A percentile compares a stretch with the other conserved stretches of the same genome.
These are phyloP conservation scores for Falcaria lacertinaria DNA, from an alignment of 2,888 invertebrate genomes.

Conservation along the genomic window DNA sequence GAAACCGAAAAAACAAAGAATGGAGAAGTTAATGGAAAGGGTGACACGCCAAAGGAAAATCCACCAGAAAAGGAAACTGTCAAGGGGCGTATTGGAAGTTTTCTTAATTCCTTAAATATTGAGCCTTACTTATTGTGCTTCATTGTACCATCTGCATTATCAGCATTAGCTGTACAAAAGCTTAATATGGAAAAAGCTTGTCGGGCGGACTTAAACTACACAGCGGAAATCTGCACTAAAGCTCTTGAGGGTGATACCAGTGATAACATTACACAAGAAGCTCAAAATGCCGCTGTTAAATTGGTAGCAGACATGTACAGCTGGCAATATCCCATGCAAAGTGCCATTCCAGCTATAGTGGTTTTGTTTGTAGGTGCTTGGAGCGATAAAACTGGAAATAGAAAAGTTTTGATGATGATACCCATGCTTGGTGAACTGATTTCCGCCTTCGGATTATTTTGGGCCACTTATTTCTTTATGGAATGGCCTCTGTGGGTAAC, in stretches of 20 bases:
- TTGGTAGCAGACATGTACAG: conserved; percentile 74
- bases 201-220: conserved; percentile 67
- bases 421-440: conserved; percentile 78
- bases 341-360: conserved; percentile 75
- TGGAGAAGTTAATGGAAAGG: conserved; percentile 14
- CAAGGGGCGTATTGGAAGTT: conserved; percentile 21
- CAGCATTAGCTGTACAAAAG: conserved; percentile 76
- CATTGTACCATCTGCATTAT: conserved; percentile 80
- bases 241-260: conserved; percentile 46
- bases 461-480: conserved; percentile 76
- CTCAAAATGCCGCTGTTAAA: conserved; percentile 55
- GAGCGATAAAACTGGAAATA: conserved; percentile 80
- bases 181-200: conserved; percentile 80
- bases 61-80: conserved; percentile 17
- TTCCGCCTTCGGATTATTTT: conserved; percentile 67
- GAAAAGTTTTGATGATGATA: conserved; percentile 78
- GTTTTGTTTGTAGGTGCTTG: conserved; percentile 81
- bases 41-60: conserved; percentile 10
- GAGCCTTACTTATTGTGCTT: conserved; percentile 83
- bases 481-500: conserved; percentile 77
- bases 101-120: conserved; percentile 74
- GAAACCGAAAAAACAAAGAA: conserved; percentile 13
- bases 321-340: conserved; percentile 77
- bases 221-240: conserved; percentile 69
- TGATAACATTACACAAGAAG: conserved; percentile 49